phyloP scores from a whole-genome alignment of 2,888 invertebrate genomes.

The Lasioglossum calceatum region DNA sequence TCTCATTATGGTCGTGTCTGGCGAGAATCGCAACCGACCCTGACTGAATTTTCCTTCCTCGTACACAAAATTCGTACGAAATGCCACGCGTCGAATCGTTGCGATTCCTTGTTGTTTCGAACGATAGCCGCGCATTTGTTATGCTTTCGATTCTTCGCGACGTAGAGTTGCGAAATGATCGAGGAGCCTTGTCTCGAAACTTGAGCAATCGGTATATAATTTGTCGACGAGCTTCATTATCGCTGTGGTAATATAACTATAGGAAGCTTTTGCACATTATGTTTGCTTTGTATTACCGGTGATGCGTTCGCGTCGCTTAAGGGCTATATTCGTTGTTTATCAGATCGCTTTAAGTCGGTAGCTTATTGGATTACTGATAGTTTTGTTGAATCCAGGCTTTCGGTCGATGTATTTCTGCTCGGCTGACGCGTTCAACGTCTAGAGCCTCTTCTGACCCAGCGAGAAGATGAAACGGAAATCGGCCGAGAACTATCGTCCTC shows the following conservation, averaged over 20 bases:
- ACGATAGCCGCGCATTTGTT: background rate
- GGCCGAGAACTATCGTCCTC: background rate
- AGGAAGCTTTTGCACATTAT: background rate
- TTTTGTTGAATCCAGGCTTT: background rate
- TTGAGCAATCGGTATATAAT: conserved; percentile 9
- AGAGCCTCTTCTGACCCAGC: background rate
- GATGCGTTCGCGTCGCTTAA: background rate
- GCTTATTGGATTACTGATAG: conserved; percentile 19
- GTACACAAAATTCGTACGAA: background rate
- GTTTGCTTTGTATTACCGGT: background rate
- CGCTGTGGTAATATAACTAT: background rate
- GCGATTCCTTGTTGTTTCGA: conserved; percentile 1
- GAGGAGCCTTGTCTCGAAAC: background rate
- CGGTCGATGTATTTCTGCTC: background rate
- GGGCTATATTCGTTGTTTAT: conserved; percentile 5
- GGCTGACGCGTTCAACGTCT: background rate
- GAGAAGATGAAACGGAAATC: background rate
- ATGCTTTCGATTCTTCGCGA: background rate
- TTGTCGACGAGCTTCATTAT: background rate
- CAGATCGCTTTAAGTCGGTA: background rate
- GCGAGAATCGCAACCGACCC: background rate
- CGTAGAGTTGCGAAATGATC: conserved; percentile 6
- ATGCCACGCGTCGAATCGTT: background rate
- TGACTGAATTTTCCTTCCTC: background rate
- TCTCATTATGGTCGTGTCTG: background rate